Evolutionary conservation across 2,113 vertebrate genomes (phyloP).

Genomic region (Brienomyrus longianalis): DNA sequence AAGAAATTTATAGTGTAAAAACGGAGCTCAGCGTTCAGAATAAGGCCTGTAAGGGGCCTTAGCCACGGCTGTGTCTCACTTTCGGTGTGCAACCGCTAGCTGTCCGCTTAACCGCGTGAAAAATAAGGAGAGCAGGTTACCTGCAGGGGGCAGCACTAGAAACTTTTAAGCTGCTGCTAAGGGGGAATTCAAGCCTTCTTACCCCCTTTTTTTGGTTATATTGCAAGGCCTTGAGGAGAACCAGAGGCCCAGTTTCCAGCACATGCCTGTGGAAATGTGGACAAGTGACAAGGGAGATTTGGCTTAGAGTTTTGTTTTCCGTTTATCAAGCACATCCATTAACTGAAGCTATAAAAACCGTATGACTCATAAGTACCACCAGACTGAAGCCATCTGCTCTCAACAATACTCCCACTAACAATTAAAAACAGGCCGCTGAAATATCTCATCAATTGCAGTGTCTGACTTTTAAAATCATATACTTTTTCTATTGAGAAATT

Average conservation of each 20-base stretch:
- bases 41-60: neutral
- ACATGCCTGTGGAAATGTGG: neutral
- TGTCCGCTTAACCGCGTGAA: neutral
- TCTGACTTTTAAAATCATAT: neutral
- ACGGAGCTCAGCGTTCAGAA: neutral
- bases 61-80: neutral
- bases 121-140: neutral
- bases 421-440: neutral
- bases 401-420: neutral
- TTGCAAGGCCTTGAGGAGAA: neutral
- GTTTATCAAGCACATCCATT: conserved; percentile 1
- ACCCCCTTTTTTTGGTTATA: neutral
- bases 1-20: neutral
- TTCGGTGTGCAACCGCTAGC: neutral
- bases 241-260: neutral
- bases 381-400: neutral
- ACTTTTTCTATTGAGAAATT: neutral
- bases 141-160: neutral
- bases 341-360: neutral
- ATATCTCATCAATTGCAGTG: neutral
- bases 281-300: conserved; percentile 2
- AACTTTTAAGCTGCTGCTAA: neutral
- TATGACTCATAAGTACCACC: neutral
- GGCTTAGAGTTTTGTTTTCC: neutral
- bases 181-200: neutral